Evolutionary conservation across 2,888 invertebrate genomes (phyloP), one percentile per base, ranked within the genome.

Genomic region (Plagiodera versicolora): DNA sequence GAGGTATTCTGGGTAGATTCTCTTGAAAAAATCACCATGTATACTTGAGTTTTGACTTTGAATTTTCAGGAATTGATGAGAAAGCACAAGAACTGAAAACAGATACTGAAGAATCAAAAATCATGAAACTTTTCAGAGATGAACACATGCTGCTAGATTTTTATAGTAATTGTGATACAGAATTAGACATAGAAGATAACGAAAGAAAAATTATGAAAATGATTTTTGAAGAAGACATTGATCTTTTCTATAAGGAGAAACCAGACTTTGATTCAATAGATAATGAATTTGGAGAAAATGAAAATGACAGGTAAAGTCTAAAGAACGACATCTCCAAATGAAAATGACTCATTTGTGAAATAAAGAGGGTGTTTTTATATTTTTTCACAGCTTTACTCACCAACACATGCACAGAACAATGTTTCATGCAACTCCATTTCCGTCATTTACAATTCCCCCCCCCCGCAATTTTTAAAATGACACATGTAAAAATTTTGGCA

Each of bases 221-320:
- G 51, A 55, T 61, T 20, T 58, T 51, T 16, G 61, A 61, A 46
- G 61, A 61, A 50, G 61, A 61, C 17, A 55, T 58, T 14, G 61
- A 61, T 51, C 32, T 55, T 19, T 61, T 61, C 54, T 61, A 61
- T 17, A 61, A 58, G 17, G 61, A 61, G 6, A 61, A 47, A 9
- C 61, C 61, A 5, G 51, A 61, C 45, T 61, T 61, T 18, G 61
- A 61, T 48, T 18, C 51, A 3, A 18, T 57, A 4, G 61, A 61
- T 24, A 6, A 28, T 6, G 49, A 53, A 39, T 50, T 51, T 14
- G 58, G 46, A 16, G 61, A 61, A 28, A 58, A 28, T 48, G 51
- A 47, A 50, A 46, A 39, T 32, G 49, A 61, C 35, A 61, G 55
- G 61, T 61, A 17, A 20, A 19, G 1, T 48, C 10, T 10, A 18